Base-by-base conservation (phyloP, 1,140 invertebrate genomes). In the Penaeus chinensis region DNA sequence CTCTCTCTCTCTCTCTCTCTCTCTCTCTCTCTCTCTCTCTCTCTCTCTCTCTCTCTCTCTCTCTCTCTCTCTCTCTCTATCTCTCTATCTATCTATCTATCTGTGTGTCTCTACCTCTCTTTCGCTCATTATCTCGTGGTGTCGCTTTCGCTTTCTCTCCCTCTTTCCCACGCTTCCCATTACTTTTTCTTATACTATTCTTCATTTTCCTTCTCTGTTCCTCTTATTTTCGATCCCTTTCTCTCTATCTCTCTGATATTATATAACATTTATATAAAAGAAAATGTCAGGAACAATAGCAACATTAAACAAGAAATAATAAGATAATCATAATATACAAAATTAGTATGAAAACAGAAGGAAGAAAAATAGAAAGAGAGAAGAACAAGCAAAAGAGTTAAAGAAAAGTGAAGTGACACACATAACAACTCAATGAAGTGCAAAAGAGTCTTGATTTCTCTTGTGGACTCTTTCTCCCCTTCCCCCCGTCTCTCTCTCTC, bases 101-200 rank as follows among this genome's bases (percentile, higher is more conserved):
- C 13, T 18, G 0, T 18, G 0, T 69, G 0, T 18, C 66, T 69
- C 13, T 18, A 4, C 16, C 66, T 18, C 66, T 69, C 66, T 69
- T 13, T 69, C 66, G 5, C 37, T 16, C 37, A 13, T 74, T 10
- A 13, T n/a, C 69, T n/a, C 37, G n/a, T n/a, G n/a, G n/a, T n/a
- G n/a, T 74, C 69, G n/a, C 69, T 74, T 32, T 74, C 69, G n/a
- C 69, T 74, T 32, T 74, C 69, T 74, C 69, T 74, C 69, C 37
- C 69, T 74, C 69, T 74, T 32, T 74, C 69, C 37, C 69, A 24
- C 69, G n/a, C 69, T 74, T 32, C 37, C 69, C 37, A 22, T 74
- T 32, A 24, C 69, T 74, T 11, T 74, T 22, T 32, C 37, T 32
- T 11, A 24, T 74, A 11, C n/a, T 74, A n/a, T n/a, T 24, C 13